Evolutionary conservation across 2,888 invertebrate species (phyloP).

Genomic region (Rhorus exstirpatorius): DNA sequence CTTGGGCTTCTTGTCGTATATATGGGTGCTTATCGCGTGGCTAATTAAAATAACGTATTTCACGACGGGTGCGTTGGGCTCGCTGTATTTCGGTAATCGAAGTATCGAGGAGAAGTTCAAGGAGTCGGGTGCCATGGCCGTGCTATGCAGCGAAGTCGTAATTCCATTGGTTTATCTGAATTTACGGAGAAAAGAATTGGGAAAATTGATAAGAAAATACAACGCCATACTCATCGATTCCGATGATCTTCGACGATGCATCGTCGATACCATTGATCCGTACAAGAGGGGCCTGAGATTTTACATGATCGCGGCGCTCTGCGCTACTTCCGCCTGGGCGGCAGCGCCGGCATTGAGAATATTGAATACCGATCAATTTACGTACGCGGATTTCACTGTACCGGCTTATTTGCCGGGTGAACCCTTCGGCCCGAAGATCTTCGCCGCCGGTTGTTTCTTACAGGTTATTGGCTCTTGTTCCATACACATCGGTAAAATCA

Average conservation of each 20-base stretch:
- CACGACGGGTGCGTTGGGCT: slow-evolving; percentile 12
- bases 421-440: slow-evolving; percentile 68
- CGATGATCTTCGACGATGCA: slow-evolving; percentile 48
- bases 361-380: slow-evolving; percentile 68
- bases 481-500: slow-evolving; percentile 67
- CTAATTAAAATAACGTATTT: slow-evolving; percentile 48
- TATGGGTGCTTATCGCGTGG: slow-evolving; percentile 61
- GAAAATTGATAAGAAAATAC: slow-evolving; percentile 67
- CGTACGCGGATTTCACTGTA: slow-evolving; percentile 70
- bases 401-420: slow-evolving; percentile 69
- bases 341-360: slow-evolving; percentile 54
- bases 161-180: slow-evolving; percentile 68
- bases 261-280: slow-evolving; percentile 54
- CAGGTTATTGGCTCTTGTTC: slow-evolving; percentile 56
- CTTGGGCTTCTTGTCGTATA: not conserved
- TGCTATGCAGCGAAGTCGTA: slow-evolving; percentile 68
- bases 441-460: slow-evolving; percentile 61
- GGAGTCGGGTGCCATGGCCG: slow-evolving; percentile 63
- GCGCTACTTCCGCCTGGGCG: slow-evolving; percentile 64
- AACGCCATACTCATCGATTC: slow-evolving; percentile 62
- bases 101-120: slow-evolving; percentile 57
- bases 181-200: slow-evolving; percentile 57
- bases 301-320: slow-evolving; percentile 65
- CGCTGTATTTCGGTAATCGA: slow-evolving; percentile 56
- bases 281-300: slow-evolving; percentile 68